Percentiles rank a stretch among this genome's conserved stretches.
Conservation (phyloP, 2,113 vertebrate genomes). For the Bettongia penicillata region DNA sequence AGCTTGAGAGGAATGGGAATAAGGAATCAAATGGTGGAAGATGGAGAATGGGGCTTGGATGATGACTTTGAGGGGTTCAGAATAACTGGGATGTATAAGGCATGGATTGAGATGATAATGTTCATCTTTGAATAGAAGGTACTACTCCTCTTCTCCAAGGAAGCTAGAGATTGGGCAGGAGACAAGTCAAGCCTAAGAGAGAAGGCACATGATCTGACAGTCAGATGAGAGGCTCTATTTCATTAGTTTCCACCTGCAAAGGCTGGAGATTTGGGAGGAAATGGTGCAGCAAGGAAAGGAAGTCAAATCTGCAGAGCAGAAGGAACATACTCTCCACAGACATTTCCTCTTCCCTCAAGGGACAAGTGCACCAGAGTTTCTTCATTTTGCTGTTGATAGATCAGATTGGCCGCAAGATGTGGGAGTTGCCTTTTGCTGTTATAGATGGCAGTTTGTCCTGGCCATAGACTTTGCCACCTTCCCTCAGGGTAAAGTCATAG, state of each 20-base stretch:
- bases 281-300: not conserved
- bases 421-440: not conserved
- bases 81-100: not conserved
- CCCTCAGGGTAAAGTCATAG: not conserved
- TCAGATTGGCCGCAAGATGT: not conserved
- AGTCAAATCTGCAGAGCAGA: not conserved
- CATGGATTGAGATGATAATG: not conserved
- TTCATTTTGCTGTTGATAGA: not conserved
- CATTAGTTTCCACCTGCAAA: not conserved
- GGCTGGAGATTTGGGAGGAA: not conserved
- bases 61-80: not conserved
- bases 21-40: not conserved
- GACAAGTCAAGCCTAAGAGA: not conserved
- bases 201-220: not conserved
- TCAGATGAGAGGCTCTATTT: not conserved
- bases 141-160: not conserved
- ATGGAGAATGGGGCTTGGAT: not conserved
- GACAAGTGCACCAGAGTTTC: not conserved
- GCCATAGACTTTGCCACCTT: not conserved
- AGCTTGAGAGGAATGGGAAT: not conserved
- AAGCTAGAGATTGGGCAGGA: not conserved
- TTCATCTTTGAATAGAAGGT: not conserved
- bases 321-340: not conserved
- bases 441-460: not conserved
- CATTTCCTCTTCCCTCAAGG: not conserved